Conservation (phyloP, 2,888 invertebrate species). For the Zeuzera pyrina region DNA sequence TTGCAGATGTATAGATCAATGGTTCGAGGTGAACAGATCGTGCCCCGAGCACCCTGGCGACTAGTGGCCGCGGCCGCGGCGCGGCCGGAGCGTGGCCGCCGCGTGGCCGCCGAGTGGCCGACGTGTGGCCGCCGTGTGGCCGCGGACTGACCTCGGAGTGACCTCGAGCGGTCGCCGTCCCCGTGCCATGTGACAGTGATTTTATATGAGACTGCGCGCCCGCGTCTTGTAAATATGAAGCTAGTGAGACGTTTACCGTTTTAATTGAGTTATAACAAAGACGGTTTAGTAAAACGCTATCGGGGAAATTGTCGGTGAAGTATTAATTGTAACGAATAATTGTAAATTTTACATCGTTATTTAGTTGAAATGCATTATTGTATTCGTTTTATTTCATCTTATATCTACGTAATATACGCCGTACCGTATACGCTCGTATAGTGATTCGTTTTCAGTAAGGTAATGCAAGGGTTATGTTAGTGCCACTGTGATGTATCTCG, state of each 20-base stretch:
- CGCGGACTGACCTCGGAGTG: too few species aligned
- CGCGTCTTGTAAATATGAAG: constrained; percentile 55
- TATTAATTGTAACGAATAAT: constrained; percentile 43
- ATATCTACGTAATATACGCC: constrained; percentile 2
- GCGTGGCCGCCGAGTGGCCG: constrained; percentile 4
- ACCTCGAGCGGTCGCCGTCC: constrained; percentile 2
- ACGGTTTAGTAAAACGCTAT: constrained; percentile 48
- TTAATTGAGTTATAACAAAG: constrained; percentile 53
- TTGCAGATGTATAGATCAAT: constrained; percentile 98
- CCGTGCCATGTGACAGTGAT: constrained; percentile 59
- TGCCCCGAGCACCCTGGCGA: constrained; percentile 99
- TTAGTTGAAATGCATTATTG: constrained; percentile 45
- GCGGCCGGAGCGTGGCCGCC: constrained; percentile 10
- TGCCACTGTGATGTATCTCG: constrained; percentile 10
- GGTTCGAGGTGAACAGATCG: constrained; percentile 99
- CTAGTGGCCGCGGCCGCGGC: constrained; percentile 60
- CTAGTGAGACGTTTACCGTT: constrained; percentile 69
- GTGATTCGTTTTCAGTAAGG: constrained; percentile 12
- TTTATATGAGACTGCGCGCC: constrained; percentile 61
- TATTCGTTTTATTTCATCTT: constrained; percentile 24
- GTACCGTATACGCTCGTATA: constrained; percentile 15
- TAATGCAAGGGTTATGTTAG: constrained; percentile 4
- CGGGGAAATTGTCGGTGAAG: constrained; percentile 51
- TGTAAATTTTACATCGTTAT: constrained; percentile 55
- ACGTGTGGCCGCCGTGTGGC: constrained; percentile 10